These are phyloP conservation scores for Caenorhabditis brenneri DNA, from an alignment of 1,140 invertebrate genomes.

Conservation along the genomic window DNA sequence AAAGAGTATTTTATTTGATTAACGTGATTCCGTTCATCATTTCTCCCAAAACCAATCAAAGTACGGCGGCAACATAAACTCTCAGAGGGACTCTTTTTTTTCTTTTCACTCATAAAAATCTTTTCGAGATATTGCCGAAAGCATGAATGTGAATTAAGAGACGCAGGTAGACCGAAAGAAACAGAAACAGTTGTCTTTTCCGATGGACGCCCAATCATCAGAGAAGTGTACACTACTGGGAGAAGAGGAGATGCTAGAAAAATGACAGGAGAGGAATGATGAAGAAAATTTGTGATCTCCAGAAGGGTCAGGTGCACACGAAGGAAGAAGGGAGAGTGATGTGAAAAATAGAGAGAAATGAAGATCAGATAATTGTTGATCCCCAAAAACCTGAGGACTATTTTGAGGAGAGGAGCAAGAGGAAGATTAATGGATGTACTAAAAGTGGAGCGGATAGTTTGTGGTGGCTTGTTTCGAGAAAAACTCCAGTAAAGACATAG, in stretches of 20 bases:
- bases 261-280: background rate
- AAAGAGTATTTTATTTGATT: too few species aligned
- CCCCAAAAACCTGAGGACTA: background rate
- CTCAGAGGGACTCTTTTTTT: background rate
- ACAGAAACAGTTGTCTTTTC: slow-evolving; percentile 17
- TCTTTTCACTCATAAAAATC: slow-evolving; percentile 26
- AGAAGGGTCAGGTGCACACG: slow-evolving; percentile 37
- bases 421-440: slow-evolving; percentile 37
- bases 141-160: background rate
- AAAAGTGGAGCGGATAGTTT: background rate
- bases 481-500: too few species aligned
- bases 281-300: slow-evolving; percentile 12
- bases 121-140: background rate
- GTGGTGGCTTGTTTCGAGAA: too few species aligned
- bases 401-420: background rate
- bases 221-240: slow-evolving; percentile 8
- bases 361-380: slow-evolving; percentile 18
- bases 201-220: slow-evolving; percentile 29
- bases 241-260: background rate
- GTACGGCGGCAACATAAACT: slow-evolving; percentile 22
- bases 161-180: background rate
- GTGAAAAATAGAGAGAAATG: background rate
- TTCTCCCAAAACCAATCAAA: slow-evolving; percentile 1
- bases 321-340: too few species aligned
- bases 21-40: background rate